These are phyloP conservation scores for Ancistrus triradiatus DNA, from an alignment of 2,113 vertebrate genomes.

Conservation along the genomic window DNA sequence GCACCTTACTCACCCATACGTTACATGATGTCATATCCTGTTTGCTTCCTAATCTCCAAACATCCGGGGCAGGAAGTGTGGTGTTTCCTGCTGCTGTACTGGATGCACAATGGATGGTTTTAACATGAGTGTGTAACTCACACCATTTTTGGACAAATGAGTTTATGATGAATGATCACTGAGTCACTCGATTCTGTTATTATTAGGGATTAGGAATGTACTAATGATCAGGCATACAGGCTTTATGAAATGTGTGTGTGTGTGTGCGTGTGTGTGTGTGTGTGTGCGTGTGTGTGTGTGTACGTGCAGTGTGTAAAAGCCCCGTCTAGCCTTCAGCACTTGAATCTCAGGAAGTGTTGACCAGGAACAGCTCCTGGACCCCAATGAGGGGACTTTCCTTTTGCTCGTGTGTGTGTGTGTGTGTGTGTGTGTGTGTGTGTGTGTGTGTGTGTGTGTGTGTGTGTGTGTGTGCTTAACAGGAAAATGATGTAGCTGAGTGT, in stretches of 20 bases:
- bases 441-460: constrained; percentile 12
- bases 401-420: constrained; percentile 31
- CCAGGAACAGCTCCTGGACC: constrained; percentile 57
- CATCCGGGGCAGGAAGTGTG: constrained; percentile 55
- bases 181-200: too few species aligned
- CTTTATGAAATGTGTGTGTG: not conserved
- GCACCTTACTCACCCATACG: not conserved
- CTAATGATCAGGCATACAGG: not conserved
- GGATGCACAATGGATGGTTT: not conserved
- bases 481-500: too few species aligned
- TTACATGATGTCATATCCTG: constrained; percentile 58
- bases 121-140: not conserved
- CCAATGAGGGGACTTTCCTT: constrained; percentile 67
- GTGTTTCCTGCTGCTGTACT: constrained; percentile 26
- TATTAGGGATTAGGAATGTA: too few species aligned
- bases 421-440: constrained; percentile 10
- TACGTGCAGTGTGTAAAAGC: constrained; percentile 32
- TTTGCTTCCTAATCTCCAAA: constrained; percentile 57
- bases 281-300: constrained; percentile 39
- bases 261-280: constrained; percentile 1
- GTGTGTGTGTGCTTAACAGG: constrained; percentile 8
- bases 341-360: constrained; percentile 65
- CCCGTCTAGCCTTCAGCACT: constrained; percentile 22
- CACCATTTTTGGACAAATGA: not conserved
- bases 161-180: constrained; percentile 3